Percentiles rank a stretch among this genome's conserved stretches.
phyloP scores from a whole-genome alignment of 2,797 vertebrate genomes.

The Sitta carolinensis region DNA sequence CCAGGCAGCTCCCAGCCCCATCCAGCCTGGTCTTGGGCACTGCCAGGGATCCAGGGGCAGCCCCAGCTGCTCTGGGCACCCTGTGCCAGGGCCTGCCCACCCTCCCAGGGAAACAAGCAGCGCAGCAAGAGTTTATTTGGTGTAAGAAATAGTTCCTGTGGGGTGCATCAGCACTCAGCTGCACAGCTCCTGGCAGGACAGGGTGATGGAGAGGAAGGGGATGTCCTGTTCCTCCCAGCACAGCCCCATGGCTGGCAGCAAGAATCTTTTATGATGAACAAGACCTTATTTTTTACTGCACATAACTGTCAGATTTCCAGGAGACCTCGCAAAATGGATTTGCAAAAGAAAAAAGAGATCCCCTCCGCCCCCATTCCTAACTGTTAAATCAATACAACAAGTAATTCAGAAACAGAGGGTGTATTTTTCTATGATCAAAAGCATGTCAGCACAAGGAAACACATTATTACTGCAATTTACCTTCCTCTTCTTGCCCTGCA shows the following conservation, averaged over 20 bases:
- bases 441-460: conserved; percentile 61
- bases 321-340: conserved; percentile 20
- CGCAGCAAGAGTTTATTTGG: not conserved
- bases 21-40: not conserved
- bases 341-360: not conserved
- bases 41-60: not conserved
- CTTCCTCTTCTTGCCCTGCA: conserved; percentile 44
- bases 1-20: accelerated
- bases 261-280: not conserved
- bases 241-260: not conserved
- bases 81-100: not conserved
- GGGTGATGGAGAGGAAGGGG: not conserved
- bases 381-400: conserved; percentile 66
- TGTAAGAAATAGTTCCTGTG: not conserved
- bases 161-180: not conserved
- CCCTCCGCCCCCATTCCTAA: not conserved
- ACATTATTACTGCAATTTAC: conserved; percentile 61
- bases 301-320: conserved; percentile 22
- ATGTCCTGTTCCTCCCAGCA: not conserved
- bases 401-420: conserved; percentile 62
- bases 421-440: conserved; percentile 62
- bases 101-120: not conserved
- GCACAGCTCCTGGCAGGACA: not conserved
- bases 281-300: not conserved
- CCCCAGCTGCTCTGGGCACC: not conserved